A percentile compares a stretch with the other conserved stretches of the same genome.
Conservation (phyloP, 2,797 vertebrate species). For the Clamator glandarius region DNA sequence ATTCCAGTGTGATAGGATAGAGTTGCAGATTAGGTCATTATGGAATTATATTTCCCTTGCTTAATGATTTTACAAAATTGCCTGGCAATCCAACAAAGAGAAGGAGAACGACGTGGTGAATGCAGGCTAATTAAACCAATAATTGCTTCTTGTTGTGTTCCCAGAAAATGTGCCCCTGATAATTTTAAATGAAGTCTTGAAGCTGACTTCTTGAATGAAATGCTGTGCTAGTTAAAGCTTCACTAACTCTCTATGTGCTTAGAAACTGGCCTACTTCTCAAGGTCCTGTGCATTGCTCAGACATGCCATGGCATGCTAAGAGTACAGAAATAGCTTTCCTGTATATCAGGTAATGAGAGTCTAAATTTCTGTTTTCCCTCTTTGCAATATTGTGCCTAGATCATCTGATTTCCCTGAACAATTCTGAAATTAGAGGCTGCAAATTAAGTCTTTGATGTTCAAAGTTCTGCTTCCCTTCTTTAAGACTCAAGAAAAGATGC, state of each 20-base stretch:
- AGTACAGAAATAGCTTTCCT: background rate
- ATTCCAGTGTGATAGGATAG: conserved; percentile 76
- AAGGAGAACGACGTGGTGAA: conserved; percentile 76
- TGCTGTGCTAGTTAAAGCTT: conserved; percentile 69
- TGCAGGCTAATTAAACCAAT: conserved; percentile 83
- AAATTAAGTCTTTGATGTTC: conserved; percentile 27
- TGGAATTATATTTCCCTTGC: conserved; percentile 81
- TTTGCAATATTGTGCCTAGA: background rate
- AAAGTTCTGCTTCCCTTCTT: background rate
- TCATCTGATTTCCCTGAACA: conserved; percentile 12
- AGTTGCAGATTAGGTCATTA: conserved; percentile 78
- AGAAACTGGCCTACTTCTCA: conserved; percentile 74
- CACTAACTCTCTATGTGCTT: conserved; percentile 33
- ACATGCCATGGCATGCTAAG: background rate
- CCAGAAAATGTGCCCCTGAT: conserved; percentile 83
- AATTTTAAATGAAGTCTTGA: conserved; percentile 81
- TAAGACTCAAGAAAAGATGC: background rate
- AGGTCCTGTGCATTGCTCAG: conserved; percentile 20
- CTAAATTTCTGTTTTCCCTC: background rate
- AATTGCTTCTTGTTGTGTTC: conserved; percentile 83
- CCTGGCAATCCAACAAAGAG: conserved; percentile 82
- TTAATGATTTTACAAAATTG: conserved; percentile 84
- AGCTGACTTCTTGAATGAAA: conserved; percentile 74
- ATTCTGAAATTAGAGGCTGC: conserved; percentile 33
- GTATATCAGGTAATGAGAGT: background rate